A percentile compares a stretch with the other conserved stretches of the same genome.
These are phyloP conservation scores for Sebastes trivittatus DNA, from an alignment of 2,797 vertebrate species.

Conservation along the genomic window DNA sequence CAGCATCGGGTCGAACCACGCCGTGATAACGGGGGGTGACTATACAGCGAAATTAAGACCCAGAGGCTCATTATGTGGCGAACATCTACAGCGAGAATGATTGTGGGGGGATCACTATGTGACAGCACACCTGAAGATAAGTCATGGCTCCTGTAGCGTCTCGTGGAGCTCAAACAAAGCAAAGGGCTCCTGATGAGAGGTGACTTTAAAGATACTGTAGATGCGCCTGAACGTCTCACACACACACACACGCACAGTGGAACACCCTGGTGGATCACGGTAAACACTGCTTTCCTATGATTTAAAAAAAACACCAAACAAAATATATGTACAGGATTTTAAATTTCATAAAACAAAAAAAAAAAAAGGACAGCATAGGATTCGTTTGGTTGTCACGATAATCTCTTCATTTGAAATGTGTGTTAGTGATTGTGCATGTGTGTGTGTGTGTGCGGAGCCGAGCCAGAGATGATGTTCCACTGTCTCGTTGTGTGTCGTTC, in stretches of 20 bases:
- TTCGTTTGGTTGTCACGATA: conserved; percentile 71
- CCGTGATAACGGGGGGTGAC: conserved; percentile 60
- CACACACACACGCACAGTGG: conserved; percentile 58
- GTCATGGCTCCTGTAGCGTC: conserved; percentile 75
- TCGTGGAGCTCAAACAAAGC: conserved; percentile 96
- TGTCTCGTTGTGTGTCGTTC: conserved; percentile 56
- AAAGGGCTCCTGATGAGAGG: conserved; percentile 83
- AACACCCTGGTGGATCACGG: conserved; percentile 74
- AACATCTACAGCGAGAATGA: conserved; percentile 63
- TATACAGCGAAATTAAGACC: conserved; percentile 71
- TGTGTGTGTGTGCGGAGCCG: conserved; percentile 28
- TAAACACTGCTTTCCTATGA: conserved; percentile 72
- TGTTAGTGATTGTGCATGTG: conserved; percentile 29
- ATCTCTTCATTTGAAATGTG: conserved; percentile 65
- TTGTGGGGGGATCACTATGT: conserved; percentile 59
- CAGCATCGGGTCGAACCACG: conserved; percentile 69
- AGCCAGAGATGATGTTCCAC: conserved; percentile 75
- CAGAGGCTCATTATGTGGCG: conserved; percentile 62
- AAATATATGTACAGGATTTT: conserved; percentile 62
- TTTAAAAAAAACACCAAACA: conserved; percentile 36
- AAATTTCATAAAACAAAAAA: conserved; percentile 39
- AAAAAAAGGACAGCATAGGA: conserved; percentile 70
- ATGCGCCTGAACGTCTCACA: conserved; percentile 60
- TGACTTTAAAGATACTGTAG: conserved; percentile 72
- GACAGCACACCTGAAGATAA: conserved; percentile 76